These are phyloP conservation scores for Copsychus sechellarum DNA, from an alignment of 2,113 vertebrate genomes.

Conservation along the genomic window DNA sequence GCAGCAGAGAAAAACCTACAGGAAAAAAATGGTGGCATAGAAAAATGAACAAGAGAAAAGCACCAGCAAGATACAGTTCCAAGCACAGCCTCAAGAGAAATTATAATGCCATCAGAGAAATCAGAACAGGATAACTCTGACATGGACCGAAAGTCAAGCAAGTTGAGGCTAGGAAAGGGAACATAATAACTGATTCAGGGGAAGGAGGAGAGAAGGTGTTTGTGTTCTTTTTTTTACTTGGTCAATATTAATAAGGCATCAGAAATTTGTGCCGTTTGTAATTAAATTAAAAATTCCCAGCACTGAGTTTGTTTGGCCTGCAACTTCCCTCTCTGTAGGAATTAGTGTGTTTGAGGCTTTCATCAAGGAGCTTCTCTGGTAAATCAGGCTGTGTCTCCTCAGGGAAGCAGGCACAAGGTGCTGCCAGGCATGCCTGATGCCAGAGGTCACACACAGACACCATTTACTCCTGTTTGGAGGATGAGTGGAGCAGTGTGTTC, in stretches of 20 bases:
- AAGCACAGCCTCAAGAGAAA: background rate
- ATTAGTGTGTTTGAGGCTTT: background rate
- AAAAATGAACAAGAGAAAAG: background rate
- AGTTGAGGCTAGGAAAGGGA: background rate
- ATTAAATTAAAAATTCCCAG: background rate
- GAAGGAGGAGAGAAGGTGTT: background rate
- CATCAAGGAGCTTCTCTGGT: background rate
- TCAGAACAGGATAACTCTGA: background rate
- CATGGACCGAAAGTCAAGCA: background rate
- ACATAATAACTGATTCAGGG: background rate
- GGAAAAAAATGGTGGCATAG: background rate
- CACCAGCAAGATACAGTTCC: background rate
- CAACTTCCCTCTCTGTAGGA: background rate
- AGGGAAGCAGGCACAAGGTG: background rate
- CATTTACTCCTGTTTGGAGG: background rate
- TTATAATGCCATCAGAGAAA: background rate
- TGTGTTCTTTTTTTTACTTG: background rate
- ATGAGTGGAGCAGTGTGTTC: background rate
- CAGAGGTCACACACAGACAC: background rate
- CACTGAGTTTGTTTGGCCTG: background rate
- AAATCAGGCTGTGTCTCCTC: background rate
- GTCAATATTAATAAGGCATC: background rate
- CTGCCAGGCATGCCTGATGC: background rate
- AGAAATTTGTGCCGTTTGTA: background rate
- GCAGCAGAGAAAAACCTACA: background rate